Evolutionary conservation across 2,113 vertebrate species (phyloP).

Genomic region (Leucoraja erinaceus): DNA sequence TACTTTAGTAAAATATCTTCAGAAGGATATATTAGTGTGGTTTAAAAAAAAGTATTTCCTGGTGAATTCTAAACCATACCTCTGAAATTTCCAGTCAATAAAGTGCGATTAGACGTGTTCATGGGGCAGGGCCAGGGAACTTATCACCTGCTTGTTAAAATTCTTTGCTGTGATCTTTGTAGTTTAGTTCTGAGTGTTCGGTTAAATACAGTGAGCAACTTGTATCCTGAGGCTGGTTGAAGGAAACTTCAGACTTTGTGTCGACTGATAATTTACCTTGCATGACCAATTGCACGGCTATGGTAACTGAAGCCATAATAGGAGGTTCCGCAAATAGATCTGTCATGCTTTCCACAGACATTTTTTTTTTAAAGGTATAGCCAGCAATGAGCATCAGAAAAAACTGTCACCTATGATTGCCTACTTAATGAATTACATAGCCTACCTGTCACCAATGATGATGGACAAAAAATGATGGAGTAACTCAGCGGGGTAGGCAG

Average conservation of each 20-base stretch:
- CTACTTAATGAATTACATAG: neutral
- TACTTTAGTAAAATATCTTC: neutral
- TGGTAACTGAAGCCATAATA: neutral
- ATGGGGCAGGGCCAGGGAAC: neutral
- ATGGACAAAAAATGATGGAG: too few relatives aligned
- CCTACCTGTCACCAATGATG: neutral
- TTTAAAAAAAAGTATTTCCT: neutral
- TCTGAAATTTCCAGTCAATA: neutral
- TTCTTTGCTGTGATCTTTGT: neutral
- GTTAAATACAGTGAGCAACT: neutral
- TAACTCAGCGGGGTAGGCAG: too few relatives aligned
- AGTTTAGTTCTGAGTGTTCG: neutral
- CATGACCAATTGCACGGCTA: neutral
- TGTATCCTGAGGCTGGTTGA: neutral
- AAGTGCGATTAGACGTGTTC: neutral
- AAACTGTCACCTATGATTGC: neutral
- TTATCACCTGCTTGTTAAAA: neutral
- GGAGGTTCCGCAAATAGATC: neutral
- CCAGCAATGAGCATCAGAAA: neutral
- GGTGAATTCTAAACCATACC: neutral
- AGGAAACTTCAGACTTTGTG: neutral
- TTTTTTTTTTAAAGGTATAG: neutral
- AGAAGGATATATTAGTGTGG: neutral
- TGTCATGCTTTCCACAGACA: neutral
- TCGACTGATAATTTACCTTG: neutral